A percentile compares a stretch with the other conserved stretches of the same genome.
These are phyloP conservation scores for Drosophila arawakana DNA, from an alignment of 1,140 invertebrate genomes.

Conservation along the genomic window DNA sequence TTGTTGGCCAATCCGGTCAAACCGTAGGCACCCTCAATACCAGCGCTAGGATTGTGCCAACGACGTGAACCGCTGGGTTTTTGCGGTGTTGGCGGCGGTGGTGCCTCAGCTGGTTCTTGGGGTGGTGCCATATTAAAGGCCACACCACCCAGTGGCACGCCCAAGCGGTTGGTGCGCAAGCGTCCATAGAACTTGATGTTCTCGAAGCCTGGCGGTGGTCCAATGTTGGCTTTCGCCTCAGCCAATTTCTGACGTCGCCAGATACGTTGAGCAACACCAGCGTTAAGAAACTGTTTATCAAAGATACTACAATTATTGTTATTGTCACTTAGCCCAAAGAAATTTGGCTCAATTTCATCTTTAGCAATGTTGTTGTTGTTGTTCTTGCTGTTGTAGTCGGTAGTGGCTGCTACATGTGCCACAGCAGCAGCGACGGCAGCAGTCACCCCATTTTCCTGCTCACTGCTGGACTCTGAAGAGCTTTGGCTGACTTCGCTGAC, in stretches of 20 bases:
- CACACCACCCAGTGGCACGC: slow-evolving; percentile 54
- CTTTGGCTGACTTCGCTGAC: slow-evolving; percentile 1
- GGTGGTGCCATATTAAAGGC: slow-evolving; percentile 34
- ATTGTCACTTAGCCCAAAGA: neutral
- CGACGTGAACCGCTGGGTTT: neutral
- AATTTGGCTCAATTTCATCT: slow-evolving; percentile 2
- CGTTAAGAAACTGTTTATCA: slow-evolving; percentile 49
- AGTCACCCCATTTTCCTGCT: neutral
- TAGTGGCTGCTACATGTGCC: slow-evolving; percentile 19
- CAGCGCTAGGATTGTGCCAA: neutral
- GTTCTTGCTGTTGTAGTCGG: neutral
- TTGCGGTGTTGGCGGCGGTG: too few species aligned
- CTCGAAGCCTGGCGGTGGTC: slow-evolving; percentile 51
- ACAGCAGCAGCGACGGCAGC: neutral
- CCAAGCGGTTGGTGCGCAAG: slow-evolving; percentile 46
- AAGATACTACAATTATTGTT: slow-evolving; percentile 35
- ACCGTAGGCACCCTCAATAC: slow-evolving; percentile 42
- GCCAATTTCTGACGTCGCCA: neutral
- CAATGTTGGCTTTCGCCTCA: neutral
- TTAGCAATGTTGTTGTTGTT: neutral
- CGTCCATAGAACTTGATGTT: slow-evolving; percentile 30
- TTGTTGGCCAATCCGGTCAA: slow-evolving; percentile 48
- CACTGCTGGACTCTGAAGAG: neutral
- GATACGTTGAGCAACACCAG: slow-evolving; percentile 44
- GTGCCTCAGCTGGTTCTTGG: too few species aligned